Evolutionary conservation across 23 tunicate genomes (phyloP).

Genomic region (Trididemnum nubilum): DNA sequence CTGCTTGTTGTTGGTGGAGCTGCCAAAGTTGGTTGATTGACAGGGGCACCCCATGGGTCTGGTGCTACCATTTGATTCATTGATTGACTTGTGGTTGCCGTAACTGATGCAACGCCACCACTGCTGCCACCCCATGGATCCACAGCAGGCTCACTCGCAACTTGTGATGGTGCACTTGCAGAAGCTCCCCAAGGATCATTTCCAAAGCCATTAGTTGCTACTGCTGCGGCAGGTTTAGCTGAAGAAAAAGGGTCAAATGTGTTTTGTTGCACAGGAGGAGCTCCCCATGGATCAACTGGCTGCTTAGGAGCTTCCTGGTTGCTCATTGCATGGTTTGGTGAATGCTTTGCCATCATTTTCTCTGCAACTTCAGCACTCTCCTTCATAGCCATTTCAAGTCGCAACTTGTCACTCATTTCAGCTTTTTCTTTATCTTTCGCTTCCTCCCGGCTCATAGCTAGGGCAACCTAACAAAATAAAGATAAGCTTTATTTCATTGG

Average conservation of each 20-base stretch:
- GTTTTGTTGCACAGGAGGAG: background rate
- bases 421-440: slow-evolving; percentile 51
- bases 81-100: background rate
- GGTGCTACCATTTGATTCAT: background rate
- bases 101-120: background rate
- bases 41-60: background rate
- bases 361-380: slow-evolving; percentile 47
- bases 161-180: background rate
- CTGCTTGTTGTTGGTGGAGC: slow-evolving; percentile 24
- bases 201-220: too few relatives aligned
- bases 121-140: background rate
- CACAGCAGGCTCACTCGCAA: background rate
- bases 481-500: too few relatives aligned
- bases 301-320: too few relatives aligned
- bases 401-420: slow-evolving; percentile 48
- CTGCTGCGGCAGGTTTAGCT: background rate
- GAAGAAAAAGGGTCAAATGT: background rate
- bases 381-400: slow-evolving; percentile 71
- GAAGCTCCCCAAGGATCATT: slow-evolving; percentile 23
- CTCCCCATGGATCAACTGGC: slow-evolving; percentile 12
- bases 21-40: background rate
- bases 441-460: slow-evolving; percentile 81
- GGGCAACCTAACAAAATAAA: slow-evolving; percentile 48
- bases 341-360: slow-evolving; percentile 36
- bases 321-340: background rate